phyloP scores from a whole-genome alignment of 1,140 invertebrate genomes.

The Agrilus planipennis region DNA sequence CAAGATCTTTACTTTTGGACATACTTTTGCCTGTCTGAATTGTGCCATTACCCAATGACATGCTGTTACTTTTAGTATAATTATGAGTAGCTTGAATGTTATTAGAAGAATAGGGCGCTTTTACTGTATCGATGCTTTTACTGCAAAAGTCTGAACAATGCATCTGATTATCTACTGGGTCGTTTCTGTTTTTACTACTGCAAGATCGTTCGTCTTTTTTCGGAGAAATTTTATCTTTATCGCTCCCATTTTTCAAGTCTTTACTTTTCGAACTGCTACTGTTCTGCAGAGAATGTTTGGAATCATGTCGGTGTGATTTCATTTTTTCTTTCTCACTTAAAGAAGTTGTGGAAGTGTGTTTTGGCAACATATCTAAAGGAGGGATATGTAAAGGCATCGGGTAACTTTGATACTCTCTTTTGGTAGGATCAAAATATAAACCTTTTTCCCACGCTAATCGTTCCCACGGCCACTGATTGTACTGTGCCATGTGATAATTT shows the following conservation, averaged over 20 bases:
- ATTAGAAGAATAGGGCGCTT: neutral
- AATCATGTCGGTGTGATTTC: conserved; percentile 29
- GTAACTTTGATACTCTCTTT: conserved; percentile 25
- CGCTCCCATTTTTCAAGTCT: conserved; percentile 17
- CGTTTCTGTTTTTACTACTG: conserved; percentile 10
- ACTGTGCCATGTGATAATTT: conserved; percentile 38
- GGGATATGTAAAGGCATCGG: conserved; percentile 25
- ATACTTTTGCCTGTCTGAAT: neutral
- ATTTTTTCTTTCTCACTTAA: conserved; percentile 30
- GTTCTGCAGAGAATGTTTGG: conserved; percentile 15
- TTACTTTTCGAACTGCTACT: conserved; percentile 22
- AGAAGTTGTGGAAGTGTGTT: too few species aligned
- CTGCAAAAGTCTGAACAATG: neutral
- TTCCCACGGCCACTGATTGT: conserved; percentile 50
- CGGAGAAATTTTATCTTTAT: conserved; percentile 38
- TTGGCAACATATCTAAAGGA: conserved; percentile 25
- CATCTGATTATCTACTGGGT: conserved; percentile 11
- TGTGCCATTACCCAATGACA: neutral
- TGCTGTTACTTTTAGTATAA: neutral
- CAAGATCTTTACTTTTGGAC: neutral
- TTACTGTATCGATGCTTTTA: neutral
- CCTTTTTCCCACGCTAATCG: conserved; percentile 29
- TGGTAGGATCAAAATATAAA: conserved; percentile 27
- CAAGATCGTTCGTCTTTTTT: conserved; percentile 24
- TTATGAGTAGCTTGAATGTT: neutral